Percentiles rank a stretch among this genome's conserved stretches.
Conservation (phyloP, 2,888 invertebrate species). For the Galeopsomyia nigrocyanea region DNA sequence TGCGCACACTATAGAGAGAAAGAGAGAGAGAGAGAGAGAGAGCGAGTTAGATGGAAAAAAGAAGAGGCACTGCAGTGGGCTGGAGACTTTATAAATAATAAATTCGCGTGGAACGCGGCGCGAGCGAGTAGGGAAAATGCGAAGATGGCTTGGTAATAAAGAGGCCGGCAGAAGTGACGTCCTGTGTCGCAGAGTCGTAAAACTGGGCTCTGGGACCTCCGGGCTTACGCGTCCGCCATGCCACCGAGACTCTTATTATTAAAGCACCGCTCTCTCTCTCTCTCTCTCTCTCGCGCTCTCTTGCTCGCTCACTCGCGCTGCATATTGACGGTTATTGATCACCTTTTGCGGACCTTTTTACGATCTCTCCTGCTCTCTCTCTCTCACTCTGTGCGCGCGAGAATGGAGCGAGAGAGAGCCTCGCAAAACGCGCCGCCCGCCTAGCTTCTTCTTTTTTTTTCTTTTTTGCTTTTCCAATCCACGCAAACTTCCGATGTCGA, state of each 20-base stretch:
- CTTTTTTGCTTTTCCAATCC: conserved; percentile 19
- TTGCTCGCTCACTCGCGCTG: conserved; percentile 48
- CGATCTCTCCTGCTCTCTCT: conserved; percentile 12
- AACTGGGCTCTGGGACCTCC: conserved; percentile 60
- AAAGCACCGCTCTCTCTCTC: conserved; percentile 55
- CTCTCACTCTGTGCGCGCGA: background rate
- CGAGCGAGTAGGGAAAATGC: conserved; percentile 51
- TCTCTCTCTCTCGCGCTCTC: conserved; percentile 34
- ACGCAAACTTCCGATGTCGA: background rate
- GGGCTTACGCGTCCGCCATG: conserved; percentile 54
- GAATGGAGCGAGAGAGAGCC: conserved; percentile 22
- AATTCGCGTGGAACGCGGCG: conserved; percentile 54
- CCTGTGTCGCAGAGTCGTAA: conserved; percentile 66
- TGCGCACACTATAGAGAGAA: background rate
- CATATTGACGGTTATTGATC: conserved; percentile 66
- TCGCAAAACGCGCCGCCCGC: conserved; percentile 16
- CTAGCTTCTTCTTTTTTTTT: background rate
- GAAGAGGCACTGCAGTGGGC: conserved; percentile 53
- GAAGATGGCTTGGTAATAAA: conserved; percentile 61
- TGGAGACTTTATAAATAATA: conserved; percentile 64
- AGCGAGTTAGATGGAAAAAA: conserved; percentile 51
- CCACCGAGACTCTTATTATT: conserved; percentile 52
- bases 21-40: conserved; percentile 45
- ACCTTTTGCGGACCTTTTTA: conserved; percentile 51
- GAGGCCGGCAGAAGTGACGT: conserved; percentile 65